Evolutionary conservation across 2,797 vertebrate species (phyloP).

Genomic region (Selene dorsalis): DNA sequence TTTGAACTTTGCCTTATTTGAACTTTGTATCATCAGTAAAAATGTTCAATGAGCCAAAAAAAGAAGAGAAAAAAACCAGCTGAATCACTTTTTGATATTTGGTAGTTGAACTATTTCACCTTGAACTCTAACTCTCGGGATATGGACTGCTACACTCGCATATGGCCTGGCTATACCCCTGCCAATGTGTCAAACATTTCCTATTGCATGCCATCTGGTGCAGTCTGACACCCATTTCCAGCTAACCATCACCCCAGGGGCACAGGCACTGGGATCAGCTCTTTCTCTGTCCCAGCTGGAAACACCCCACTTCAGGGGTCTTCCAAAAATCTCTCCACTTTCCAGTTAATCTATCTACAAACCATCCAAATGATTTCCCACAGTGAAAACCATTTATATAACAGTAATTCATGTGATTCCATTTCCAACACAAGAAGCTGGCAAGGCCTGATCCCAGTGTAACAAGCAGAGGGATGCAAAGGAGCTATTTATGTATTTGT

Average conservation of each 20-base stretch:
- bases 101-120: constrained; percentile 15
- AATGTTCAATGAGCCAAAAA: neutral
- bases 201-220: constrained; percentile 60
- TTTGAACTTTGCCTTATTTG: constrained; percentile 15
- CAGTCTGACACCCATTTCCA: constrained; percentile 65
- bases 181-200: constrained; percentile 54
- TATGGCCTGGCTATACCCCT: constrained; percentile 49
- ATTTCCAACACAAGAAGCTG: neutral
- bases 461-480: neutral
- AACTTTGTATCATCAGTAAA: constrained; percentile 11
- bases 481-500: neutral
- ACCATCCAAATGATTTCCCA: constrained; percentile 11
- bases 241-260: constrained; percentile 34
- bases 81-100: constrained; percentile 12
- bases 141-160: constrained; percentile 40
- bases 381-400: neutral
- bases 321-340: constrained; percentile 29
- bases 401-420: neutral
- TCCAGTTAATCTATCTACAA: constrained; percentile 21
- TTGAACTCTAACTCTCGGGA: constrained; percentile 23
- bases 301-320: constrained; percentile 5
- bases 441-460: neutral
- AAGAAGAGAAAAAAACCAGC: neutral
- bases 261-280: constrained; percentile 25
- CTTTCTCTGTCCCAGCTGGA: constrained; percentile 49